Conservation (phyloP, 2,797 vertebrate genomes). For the Myiotriccus ornatus region DNA sequence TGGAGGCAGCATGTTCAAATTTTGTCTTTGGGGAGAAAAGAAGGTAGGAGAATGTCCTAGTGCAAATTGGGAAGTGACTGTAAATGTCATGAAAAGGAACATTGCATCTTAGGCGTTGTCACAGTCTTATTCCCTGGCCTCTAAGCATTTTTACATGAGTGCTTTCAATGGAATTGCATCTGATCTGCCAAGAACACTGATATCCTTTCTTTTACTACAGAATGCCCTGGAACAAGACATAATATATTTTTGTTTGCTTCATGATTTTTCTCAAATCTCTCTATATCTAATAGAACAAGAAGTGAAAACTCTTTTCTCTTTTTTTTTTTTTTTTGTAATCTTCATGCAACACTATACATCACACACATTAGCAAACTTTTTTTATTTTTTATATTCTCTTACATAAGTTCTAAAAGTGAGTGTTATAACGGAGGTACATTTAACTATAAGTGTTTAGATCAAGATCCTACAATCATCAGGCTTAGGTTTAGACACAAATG, state of each 20-base stretch:
- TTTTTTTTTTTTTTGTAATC: background rate
- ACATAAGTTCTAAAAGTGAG: fast-evolving
- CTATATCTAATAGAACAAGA: background rate
- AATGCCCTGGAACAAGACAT: background rate
- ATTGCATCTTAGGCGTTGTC: background rate
- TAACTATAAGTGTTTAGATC: background rate
- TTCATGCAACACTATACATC: background rate
- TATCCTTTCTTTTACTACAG: background rate
- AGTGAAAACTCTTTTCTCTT: background rate
- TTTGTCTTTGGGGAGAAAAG: background rate
- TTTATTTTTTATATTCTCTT: background rate
- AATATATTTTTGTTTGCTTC: background rate
- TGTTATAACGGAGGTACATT: background rate
- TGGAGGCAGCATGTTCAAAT: background rate
- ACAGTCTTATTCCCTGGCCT: background rate
- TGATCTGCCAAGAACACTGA: background rate
- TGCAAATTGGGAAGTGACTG: background rate
- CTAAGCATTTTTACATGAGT: background rate
- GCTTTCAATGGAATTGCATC: background rate
- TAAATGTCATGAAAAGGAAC: background rate
- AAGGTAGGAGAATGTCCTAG: background rate
- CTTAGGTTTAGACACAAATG: background rate
- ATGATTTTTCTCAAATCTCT: background rate
- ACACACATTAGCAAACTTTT: fast-evolving
- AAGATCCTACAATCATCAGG: background rate